Conservation (phyloP, 2,113 vertebrate genomes). For the Lota lota region DNA sequence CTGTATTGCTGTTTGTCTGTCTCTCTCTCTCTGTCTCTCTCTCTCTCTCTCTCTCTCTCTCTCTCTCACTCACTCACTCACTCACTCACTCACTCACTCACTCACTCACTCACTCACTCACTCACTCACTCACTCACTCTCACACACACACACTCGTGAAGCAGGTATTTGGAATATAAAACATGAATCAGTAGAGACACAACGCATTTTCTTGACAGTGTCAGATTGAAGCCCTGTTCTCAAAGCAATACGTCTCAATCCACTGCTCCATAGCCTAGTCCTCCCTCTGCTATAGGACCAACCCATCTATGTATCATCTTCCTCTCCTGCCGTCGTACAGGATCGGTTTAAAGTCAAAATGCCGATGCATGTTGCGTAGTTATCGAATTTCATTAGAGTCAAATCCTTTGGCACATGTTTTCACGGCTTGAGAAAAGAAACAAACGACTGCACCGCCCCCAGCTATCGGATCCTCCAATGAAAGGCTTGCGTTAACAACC, state of each 20-base stretch:
- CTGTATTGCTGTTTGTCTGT: too few species aligned
- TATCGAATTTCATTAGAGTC: conserved; percentile 7
- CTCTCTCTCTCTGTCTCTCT: too few species aligned
- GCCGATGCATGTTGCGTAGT: neutral
- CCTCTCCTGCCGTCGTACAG: too few species aligned
- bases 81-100: conserved; percentile 1
- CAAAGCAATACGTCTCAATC: neutral
- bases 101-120: conserved; percentile 10
- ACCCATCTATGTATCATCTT: neutral
- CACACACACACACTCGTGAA: conserved; percentile 25
- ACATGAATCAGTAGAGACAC: conserved; percentile 45
- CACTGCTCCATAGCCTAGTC: too few species aligned
- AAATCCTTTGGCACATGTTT: neutral
- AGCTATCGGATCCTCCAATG: conserved; percentile 18
- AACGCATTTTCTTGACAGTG: conserved; percentile 53
- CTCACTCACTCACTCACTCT: too few species aligned
- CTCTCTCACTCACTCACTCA: too few species aligned
- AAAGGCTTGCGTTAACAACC: conserved; percentile 44
- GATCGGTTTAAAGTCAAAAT: too few species aligned
- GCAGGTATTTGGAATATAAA: conserved; percentile 24
- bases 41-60: too few species aligned
- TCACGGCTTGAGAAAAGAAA: conserved; percentile 3
- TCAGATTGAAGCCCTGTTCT: conserved; percentile 34
- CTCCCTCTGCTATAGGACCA: neutral
- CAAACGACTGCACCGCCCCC: too few species aligned